Conservation (phyloP, 92 coral and sea anemone genomes). For the Parazoanthus darwini region DNA sequence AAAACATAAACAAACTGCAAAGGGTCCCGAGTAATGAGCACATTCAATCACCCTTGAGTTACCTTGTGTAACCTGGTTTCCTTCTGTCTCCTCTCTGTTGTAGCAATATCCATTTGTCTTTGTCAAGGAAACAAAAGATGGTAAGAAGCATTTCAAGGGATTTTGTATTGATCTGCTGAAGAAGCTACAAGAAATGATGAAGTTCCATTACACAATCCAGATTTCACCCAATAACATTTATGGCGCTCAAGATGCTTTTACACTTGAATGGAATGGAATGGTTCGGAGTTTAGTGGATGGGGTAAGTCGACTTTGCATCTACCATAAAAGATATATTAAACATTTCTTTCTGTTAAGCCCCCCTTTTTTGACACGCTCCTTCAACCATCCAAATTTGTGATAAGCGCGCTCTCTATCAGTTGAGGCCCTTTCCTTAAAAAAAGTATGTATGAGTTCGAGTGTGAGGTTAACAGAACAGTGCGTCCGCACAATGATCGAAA, state of each 20-base stretch:
- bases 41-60: not conserved
- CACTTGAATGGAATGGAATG: constrained; percentile 78
- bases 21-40: too few species aligned
- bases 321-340: not conserved
- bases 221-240: constrained; percentile 50
- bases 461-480: too few species aligned
- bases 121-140: constrained; percentile 49
- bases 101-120: constrained; percentile 70
- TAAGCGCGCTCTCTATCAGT: too few species aligned
- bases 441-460: not conserved
- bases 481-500: not conserved
- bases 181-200: constrained; percentile 59
- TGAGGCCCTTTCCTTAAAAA: too few species aligned
- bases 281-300: constrained; percentile 55
- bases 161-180: constrained; percentile 70
- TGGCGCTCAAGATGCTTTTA: constrained; percentile 65
- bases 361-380: too few species aligned
- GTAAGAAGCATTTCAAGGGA: constrained; percentile 55
- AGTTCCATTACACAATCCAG: constrained; percentile 67
- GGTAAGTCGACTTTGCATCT: constrained; percentile 25
- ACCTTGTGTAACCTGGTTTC: not conserved
- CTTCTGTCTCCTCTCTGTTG: not conserved
- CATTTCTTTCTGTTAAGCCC: not conserved
- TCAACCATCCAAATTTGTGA: too few species aligned
- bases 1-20: too few species aligned